phyloP scores from a whole-genome alignment of 2,113 vertebrate genomes.

The Psilopsiagon aurifrons region DNA sequence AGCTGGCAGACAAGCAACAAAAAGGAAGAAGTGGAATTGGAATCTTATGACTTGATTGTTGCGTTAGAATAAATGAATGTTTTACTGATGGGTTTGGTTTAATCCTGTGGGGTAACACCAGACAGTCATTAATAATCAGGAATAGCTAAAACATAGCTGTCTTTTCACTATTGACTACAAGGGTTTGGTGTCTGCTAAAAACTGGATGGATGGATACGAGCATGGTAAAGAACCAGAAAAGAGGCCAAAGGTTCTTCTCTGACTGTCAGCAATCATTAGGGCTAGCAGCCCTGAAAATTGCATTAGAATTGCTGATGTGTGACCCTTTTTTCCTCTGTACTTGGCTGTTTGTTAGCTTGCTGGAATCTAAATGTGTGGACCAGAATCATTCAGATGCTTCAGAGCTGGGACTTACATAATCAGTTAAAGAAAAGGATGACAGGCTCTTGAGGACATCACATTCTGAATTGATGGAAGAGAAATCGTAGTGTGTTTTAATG shows the following conservation, averaged over 20 bases:
- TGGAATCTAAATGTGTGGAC: background rate
- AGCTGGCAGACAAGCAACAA: background rate
- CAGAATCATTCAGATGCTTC: background rate
- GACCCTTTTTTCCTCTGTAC: background rate
- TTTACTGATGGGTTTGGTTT: background rate
- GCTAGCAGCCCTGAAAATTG: background rate
- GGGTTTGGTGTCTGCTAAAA: background rate
- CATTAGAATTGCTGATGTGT: background rate
- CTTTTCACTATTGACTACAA: background rate
- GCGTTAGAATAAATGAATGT: background rate
- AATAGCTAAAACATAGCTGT: background rate
- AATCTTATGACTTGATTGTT: background rate
- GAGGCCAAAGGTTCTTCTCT: background rate
- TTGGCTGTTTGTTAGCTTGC: background rate
- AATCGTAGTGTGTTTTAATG: background rate
- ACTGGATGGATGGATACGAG: background rate
- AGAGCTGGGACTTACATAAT: background rate
- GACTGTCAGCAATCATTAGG: background rate
- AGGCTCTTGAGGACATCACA: background rate
- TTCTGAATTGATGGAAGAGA: background rate
- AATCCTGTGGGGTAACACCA: background rate
- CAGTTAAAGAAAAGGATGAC: background rate
- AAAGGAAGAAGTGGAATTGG: background rate
- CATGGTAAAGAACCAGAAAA: background rate
- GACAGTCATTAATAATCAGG: background rate